Conservation (phyloP, 2,797 vertebrate genomes). For the Gallinago nigripennis region DNA sequence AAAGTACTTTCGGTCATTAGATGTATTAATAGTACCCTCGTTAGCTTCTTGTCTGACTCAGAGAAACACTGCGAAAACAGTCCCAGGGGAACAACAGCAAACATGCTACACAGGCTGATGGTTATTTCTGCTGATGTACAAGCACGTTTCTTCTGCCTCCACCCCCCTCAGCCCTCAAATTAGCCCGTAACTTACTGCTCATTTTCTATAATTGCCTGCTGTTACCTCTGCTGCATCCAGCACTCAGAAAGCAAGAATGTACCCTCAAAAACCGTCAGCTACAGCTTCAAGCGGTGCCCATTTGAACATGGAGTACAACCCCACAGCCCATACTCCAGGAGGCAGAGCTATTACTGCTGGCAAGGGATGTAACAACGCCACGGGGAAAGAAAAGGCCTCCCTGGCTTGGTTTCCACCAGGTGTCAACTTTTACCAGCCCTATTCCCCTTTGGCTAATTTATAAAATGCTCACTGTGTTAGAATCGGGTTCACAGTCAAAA, state of each 20-base stretch:
- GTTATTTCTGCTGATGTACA: background rate
- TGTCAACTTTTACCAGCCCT: constrained; percentile 17
- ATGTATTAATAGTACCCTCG: background rate
- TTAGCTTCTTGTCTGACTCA: background rate
- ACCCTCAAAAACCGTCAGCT: background rate
- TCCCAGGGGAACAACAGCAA: background rate
- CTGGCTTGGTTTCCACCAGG: constrained; percentile 27
- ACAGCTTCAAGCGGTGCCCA: background rate
- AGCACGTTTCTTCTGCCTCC: background rate
- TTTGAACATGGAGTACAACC: background rate
- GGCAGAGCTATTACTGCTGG: constrained; percentile 27
- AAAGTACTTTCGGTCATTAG: background rate
- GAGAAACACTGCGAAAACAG: background rate
- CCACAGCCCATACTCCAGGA: background rate
- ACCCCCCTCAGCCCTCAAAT: background rate
- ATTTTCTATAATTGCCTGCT: background rate
- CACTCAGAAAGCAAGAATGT: background rate
- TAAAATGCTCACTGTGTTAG: background rate
- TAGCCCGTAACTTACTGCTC: background rate
- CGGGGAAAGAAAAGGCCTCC: background rate
- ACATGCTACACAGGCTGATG: background rate
- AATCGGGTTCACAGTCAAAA: background rate
- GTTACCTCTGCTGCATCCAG: background rate
- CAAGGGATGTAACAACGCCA: constrained; percentile 24
- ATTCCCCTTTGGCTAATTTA: constrained; percentile 16